Evolutionary conservation across 2,888 invertebrate genomes (phyloP), one percentile per base, ranked within the genome.

Genomic region (Lutraria lutraria): DNA sequence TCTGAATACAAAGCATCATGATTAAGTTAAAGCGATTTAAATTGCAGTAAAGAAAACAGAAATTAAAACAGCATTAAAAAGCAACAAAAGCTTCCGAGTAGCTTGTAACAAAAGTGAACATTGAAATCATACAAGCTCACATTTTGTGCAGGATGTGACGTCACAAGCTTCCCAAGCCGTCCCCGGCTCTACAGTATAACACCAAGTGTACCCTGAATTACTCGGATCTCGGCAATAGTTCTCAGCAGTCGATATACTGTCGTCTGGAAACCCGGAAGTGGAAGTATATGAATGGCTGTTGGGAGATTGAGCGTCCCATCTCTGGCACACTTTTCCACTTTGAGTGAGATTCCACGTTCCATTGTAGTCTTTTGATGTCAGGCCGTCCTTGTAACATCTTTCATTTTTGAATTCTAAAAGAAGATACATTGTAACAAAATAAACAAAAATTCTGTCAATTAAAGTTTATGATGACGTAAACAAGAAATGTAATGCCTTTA

Each of bases 211-310:
- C 21, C 72, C 31, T 0, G 52, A 29, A 3, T 63, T 56, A 25
- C 31, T 81, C 2, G 88, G 88, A 76, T 90, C 90, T 53, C 90
- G 76, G 53, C 90, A 90, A 34, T 87, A 89, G 13, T 43, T 79
- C 12, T 68, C 80, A 15, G 90, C 88, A 0, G 25, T 87, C 6
- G 79, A n/a, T 6, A 86, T 10, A 8, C 81, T 81, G 53, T 10
- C 53, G 52, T 81, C 81, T 10, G 81, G 81, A 52, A 81, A 81
- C 6, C 0, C 13, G 21, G 53, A 4, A 16, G 81, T 53, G 54
- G 81, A 25, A 52, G 43, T 81, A 19, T n/a, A 34, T 15, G 43
- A 52, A 81, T 43, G 81, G 2, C n/a, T 34, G 21, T 81, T 13
- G 8, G 81, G 53, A 52, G 52, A 34, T 34, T 81, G 81, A 0